A percentile compares a stretch with the other conserved stretches of the same genome.
These are phyloP conservation scores for Sebastes iracundus DNA, from an alignment of 2,797 vertebrate genomes.

Conservation along the genomic window DNA sequence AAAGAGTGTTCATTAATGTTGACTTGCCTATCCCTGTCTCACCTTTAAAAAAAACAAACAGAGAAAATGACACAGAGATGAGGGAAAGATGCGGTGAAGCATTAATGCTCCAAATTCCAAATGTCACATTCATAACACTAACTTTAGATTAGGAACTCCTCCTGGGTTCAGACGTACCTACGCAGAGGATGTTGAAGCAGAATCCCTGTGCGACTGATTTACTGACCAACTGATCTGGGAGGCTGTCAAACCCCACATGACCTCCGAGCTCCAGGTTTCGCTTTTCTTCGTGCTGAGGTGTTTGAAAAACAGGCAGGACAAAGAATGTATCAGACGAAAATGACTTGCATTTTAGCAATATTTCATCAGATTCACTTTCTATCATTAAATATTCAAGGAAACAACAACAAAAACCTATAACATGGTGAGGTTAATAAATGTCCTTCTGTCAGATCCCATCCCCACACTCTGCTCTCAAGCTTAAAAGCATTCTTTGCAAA, in stretches of 20 bases:
- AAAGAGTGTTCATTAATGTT: slow-evolving; percentile 96
- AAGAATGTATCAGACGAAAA: neutral
- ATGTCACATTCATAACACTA: neutral
- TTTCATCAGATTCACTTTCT: neutral
- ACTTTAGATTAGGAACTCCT: neutral
- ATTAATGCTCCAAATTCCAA: neutral
- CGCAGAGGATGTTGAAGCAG: slow-evolving; percentile 98
- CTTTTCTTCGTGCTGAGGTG: slow-evolving; percentile 87
- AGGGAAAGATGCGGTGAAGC: neutral
- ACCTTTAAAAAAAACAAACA: slow-evolving; percentile 73
- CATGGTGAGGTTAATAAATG: neutral
- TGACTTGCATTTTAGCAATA: neutral
- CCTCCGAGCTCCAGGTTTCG: slow-evolving; percentile 89
- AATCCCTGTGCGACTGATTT: slow-evolving; percentile 94
- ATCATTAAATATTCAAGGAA: neutral
- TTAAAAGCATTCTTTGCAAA: slow-evolving; percentile 49
- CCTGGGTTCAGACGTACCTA: slow-evolving; percentile 85
- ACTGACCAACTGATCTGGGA: slow-evolving; percentile 97
- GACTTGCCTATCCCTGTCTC: slow-evolving; percentile 98
- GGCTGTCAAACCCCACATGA: slow-evolving; percentile 96
- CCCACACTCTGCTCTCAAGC: slow-evolving; percentile 12
- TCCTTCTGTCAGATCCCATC: slow-evolving; percentile 15
- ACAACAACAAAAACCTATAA: neutral
- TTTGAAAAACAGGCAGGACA: slow-evolving; percentile 30
- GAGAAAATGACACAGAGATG: neutral